phyloP scores from a whole-genome alignment of 2,113 vertebrate genomes.

The Passer domesticus region DNA sequence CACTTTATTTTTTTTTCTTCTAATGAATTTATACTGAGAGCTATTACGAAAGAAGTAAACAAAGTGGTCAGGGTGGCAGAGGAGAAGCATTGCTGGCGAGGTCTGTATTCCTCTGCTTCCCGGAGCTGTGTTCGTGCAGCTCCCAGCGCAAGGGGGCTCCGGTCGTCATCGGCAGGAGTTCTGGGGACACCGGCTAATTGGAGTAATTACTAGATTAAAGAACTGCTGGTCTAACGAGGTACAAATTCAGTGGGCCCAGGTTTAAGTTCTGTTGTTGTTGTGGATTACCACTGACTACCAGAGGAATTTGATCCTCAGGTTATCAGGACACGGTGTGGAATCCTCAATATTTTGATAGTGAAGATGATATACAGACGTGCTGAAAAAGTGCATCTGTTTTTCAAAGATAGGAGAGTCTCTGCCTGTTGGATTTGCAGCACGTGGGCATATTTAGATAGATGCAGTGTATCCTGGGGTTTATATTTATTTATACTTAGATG shows the following conservation, averaged over 20 bases:
- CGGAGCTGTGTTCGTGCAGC: not conserved
- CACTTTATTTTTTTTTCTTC: not conserved
- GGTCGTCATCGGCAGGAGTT: not conserved
- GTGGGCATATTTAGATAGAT: not conserved
- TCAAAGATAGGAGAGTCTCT: slow-evolving; percentile 53
- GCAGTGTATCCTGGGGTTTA: not conserved
- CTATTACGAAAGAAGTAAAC: not conserved
- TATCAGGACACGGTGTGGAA: not conserved
- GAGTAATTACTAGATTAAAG: not conserved
- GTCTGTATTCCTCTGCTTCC: not conserved
- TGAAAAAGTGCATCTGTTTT: slow-evolving; percentile 4
- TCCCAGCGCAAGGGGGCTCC: slow-evolving; percentile 28
- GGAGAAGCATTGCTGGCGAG: not conserved
- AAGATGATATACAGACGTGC: not conserved
- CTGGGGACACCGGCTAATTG: not conserved
- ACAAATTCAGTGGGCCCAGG: not conserved
- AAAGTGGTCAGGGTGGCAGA: not conserved
- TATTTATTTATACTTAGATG: slow-evolving; percentile 4
- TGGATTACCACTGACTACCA: not conserved
- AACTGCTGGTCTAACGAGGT: not conserved
- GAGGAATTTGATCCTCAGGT: not conserved
- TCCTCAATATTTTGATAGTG: slow-evolving; percentile 45
- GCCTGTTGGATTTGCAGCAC: slow-evolving; percentile 25
- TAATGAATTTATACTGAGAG: not conserved
- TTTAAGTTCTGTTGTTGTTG: not conserved